A percentile compares a stretch with the other conserved stretches of the same genome.
These are phyloP conservation scores for Microcebus murinus DNA, from an alignment of 2,113 vertebrate genomes.

Conservation along the genomic window DNA sequence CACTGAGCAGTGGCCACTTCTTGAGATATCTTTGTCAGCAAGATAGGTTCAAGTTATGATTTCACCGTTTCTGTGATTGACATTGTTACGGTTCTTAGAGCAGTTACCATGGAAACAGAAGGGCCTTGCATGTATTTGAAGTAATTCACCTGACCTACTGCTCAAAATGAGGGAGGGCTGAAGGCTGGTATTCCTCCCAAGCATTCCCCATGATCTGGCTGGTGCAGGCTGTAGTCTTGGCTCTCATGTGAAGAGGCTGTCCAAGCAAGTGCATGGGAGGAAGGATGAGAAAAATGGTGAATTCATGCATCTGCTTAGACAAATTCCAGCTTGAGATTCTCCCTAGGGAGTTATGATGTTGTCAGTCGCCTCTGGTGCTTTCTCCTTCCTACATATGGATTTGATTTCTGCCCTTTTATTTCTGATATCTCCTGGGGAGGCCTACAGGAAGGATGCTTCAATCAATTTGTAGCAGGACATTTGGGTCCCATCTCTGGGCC, in stretches of 20 bases:
- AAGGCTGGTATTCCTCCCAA: conserved; percentile 60
- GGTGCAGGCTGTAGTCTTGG: neutral
- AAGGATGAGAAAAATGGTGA: conserved; percentile 34
- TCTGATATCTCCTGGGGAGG: neutral
- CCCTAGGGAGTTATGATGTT: neutral
- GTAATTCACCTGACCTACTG: conserved; percentile 82
- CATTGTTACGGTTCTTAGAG: conserved; percentile 77
- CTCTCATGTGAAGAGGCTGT: conserved; percentile 40
- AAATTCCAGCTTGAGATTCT: conserved; percentile 13
- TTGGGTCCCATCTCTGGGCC: neutral
- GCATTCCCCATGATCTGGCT: conserved; percentile 39
- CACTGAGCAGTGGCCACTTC: conserved; percentile 71
- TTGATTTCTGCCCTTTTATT: conserved; percentile 37
- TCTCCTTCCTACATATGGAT: conserved; percentile 34
- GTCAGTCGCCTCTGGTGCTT: conserved; percentile 27
- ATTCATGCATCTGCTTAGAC: conserved; percentile 15
- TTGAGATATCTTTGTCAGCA: conserved; percentile 81
- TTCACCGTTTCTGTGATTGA: conserved; percentile 76
- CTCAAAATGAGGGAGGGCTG: conserved; percentile 71
- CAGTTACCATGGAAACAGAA: conserved; percentile 80
- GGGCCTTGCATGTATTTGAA: conserved; percentile 81
- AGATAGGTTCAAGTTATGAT: conserved; percentile 80
- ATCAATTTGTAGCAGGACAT: neutral
- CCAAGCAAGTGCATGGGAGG: neutral
- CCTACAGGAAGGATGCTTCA: conserved; percentile 1